Evolutionary conservation across 64 coral and sea anemone genomes (phyloP).

Genomic region (Pocillopora verrucosa): DNA sequence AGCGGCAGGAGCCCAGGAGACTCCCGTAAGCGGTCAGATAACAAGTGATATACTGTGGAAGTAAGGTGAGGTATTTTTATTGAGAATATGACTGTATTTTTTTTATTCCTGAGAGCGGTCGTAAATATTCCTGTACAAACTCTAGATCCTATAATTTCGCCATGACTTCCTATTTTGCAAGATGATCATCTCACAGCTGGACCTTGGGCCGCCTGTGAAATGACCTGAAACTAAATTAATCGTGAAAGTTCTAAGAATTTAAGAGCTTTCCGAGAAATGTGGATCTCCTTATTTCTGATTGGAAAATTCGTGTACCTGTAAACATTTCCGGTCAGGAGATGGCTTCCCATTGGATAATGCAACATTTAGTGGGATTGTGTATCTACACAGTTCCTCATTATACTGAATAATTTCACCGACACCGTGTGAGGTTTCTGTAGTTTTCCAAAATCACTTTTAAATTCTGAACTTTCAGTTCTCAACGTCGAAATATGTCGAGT

Average conservation of each 20-base stretch:
- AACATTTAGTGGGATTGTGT: background rate
- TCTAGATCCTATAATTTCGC: no score
- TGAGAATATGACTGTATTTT: no score
- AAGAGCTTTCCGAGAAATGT: background rate
- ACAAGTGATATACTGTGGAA: no score
- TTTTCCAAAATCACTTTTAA: background rate
- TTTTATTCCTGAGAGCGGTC: no score
- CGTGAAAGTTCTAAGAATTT: background rate
- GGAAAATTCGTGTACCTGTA: background rate
- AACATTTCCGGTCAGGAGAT: background rate
- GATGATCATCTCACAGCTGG: no score
- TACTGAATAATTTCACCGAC: background rate
- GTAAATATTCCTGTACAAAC: no score
- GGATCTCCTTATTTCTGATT: background rate
- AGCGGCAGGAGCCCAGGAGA: no score
- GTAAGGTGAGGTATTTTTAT: no score
- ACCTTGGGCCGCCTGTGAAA: no score
- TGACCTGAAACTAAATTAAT: background rate
- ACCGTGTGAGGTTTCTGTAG: background rate
- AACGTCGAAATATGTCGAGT: background rate
- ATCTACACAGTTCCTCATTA: background rate
- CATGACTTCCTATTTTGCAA: no score
- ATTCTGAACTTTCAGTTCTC: background rate
- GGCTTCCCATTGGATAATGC: background rate
- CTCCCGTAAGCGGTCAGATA: no score